A percentile compares a stretch with the other conserved stretches of the same genome.
These are phyloP conservation scores for Lithophane ornitopus DNA, from an alignment of 2,888 invertebrate genomes.

Conservation along the genomic window DNA sequence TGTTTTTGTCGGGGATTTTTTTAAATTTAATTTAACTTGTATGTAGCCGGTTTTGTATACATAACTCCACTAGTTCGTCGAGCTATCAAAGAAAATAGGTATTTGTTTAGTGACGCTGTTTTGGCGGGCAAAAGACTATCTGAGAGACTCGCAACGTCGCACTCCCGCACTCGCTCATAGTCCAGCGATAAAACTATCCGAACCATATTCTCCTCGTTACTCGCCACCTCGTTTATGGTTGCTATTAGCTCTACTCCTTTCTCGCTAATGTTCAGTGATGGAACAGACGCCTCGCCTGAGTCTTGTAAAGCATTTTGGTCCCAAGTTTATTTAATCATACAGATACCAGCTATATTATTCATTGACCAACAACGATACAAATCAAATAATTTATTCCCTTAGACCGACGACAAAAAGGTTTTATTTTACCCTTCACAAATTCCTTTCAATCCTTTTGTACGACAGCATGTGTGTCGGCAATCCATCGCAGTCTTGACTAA, in stretches of 20 bases:
- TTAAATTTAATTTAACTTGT: too few relatives aligned
- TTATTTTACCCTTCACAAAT: slow-evolving; percentile 30
- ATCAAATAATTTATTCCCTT: slow-evolving; percentile 46
- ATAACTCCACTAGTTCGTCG: not conserved
- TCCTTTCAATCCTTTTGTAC: slow-evolving; percentile 17
- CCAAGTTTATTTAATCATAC: slow-evolving; percentile 19
- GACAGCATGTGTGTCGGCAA: slow-evolving; percentile 37
- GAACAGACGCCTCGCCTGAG: not conserved
- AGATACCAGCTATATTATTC: slow-evolving; percentile 24
- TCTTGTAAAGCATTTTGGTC: not conserved
- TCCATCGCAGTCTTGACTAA: slow-evolving; percentile 40
- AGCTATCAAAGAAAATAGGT: not conserved
- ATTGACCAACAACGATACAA: slow-evolving; percentile 10
- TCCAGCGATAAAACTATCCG: not conserved
- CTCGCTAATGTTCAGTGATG: not conserved
- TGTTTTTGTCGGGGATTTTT: too few relatives aligned
- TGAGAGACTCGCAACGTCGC: too few relatives aligned
- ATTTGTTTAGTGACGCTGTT: not conserved
- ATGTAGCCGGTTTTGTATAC: not conserved
- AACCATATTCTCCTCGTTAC: not conserved
- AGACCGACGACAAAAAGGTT: slow-evolving; percentile 19
- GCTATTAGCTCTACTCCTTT: not conserved
- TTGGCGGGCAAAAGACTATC: not conserved
- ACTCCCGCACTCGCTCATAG: not conserved
- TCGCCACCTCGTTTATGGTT: not conserved